Conservation (phyloP, 2,797 vertebrate species). For the Morus bassanus region DNA sequence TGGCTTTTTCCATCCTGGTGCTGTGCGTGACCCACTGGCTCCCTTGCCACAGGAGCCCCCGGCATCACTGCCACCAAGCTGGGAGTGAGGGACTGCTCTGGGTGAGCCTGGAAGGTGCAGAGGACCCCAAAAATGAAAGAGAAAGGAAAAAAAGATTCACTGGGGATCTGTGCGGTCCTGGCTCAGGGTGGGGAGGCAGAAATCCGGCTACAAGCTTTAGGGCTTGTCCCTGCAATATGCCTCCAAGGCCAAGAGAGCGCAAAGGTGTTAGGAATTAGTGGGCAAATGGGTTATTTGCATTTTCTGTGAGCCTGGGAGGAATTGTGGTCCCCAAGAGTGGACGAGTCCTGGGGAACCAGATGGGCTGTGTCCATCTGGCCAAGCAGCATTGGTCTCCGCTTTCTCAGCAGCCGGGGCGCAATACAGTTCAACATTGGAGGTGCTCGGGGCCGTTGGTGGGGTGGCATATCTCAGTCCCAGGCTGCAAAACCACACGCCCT, state of each 20-base stretch:
- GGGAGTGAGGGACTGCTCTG: neutral
- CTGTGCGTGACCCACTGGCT: accelerated
- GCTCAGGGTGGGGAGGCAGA: accelerated
- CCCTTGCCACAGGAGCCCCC: accelerated
- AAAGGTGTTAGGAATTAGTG: accelerated
- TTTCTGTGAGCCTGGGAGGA: neutral
- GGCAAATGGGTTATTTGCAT: neutral
- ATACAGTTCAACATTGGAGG: accelerated
- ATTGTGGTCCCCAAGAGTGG: accelerated
- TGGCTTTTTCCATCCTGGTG: accelerated
- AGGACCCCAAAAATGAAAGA: neutral
- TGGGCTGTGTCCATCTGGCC: too few species aligned
- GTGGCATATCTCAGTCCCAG: neutral
- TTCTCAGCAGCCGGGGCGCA: accelerated
- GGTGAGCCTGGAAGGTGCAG: neutral
- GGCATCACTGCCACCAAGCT: accelerated
- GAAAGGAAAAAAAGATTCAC: neutral
- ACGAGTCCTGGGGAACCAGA: accelerated
- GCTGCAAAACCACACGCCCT: accelerated
- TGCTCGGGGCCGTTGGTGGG: accelerated
- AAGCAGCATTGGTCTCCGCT: neutral
- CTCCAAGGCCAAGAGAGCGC: accelerated
- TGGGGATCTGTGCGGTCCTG: accelerated
- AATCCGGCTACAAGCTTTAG: accelerated
- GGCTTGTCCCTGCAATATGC: accelerated